Percentiles rank a stretch among this genome's conserved stretches.
Conservation (phyloP, 2,113 vertebrate genomes). For the Gymnocephalus cernua region DNA sequence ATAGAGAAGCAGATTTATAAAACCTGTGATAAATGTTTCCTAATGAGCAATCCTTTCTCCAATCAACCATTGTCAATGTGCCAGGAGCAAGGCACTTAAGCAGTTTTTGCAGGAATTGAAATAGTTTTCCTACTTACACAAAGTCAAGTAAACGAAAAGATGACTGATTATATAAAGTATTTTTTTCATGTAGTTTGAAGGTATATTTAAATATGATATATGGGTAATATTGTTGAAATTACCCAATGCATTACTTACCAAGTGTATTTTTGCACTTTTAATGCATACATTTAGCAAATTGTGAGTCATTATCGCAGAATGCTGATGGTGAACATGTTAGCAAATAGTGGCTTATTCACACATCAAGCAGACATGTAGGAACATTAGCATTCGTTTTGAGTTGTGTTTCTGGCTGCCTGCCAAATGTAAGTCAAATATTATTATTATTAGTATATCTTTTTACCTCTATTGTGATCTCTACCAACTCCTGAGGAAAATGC, state of each 20-base stretch:
- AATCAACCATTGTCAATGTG: slow-evolving; percentile 5
- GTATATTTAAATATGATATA: background rate
- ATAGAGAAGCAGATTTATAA: background rate
- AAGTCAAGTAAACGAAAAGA: slow-evolving; percentile 1
- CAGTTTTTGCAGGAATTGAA: background rate
- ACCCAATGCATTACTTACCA: too few species aligned
- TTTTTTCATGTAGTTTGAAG: background rate
- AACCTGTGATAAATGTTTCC: slow-evolving; percentile 15
- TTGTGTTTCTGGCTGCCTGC: background rate
- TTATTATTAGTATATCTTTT: background rate
- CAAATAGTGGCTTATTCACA: background rate
- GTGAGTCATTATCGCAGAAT: background rate
- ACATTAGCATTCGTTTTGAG: background rate
- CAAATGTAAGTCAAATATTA: background rate
- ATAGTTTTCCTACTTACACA: background rate
- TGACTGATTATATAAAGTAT: background rate
- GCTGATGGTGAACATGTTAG: background rate
- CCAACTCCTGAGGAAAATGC: background rate
- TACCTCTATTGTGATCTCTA: background rate
- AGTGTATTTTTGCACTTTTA: background rate
- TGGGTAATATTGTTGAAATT: background rate
- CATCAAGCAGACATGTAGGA: background rate
- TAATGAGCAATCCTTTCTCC: background rate
- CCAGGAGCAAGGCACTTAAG: background rate
- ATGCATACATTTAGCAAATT: background rate